Evolutionary conservation across 2,113 vertebrate genomes (phyloP), one percentile per base, ranked within the genome.

Genomic region (Daphoenositta chrysoptera): DNA sequence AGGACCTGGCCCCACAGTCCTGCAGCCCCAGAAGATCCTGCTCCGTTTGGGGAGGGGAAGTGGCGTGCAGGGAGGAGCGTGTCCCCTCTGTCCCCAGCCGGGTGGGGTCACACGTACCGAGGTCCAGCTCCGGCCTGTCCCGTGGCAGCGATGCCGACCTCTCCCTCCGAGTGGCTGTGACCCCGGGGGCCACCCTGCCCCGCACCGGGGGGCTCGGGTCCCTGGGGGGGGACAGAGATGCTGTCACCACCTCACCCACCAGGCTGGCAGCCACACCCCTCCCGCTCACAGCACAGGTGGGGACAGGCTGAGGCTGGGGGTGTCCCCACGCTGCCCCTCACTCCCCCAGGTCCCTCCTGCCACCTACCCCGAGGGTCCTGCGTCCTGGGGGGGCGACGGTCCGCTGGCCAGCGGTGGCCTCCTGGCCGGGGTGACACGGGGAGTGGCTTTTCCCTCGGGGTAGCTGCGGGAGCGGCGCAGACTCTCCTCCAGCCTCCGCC

Each of bases 401-500:
- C 88, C 6, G 2, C 24, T 58, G 7, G 58, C n/a, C 54, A 3
- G 5, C 2, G 42, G 77, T 23, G 51, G 89, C 66, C 44, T 71
- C 33, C 37, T 35, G 71, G 27, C 58, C 20, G 11, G 35, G 21
- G 90, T 0, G 2, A 42, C 20, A 2, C 5, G 31, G 0, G 58
- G 40, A 7, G 69, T 4, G 16, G 65, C 45, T 33, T 28, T 83
- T 78, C 73, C 26, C 47, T 13, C 13, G 2, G 80, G 93, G 6
- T 5, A 19, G 58, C 58, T 63, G 72, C 15, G 86, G 18, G 93
- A 53, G 8, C 70, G 89, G 12, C 54, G 97, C 87, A 98, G 96
- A 23, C 93, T 98, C 91, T 96, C 97, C 82, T 99, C 98, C 54
- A 99, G 93, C 56, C 50, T 71, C 45, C 93, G 86, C 33, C 86